Evolutionary conservation across 2,888 invertebrate species (phyloP).

Genomic region (Belgica antarctica): DNA sequence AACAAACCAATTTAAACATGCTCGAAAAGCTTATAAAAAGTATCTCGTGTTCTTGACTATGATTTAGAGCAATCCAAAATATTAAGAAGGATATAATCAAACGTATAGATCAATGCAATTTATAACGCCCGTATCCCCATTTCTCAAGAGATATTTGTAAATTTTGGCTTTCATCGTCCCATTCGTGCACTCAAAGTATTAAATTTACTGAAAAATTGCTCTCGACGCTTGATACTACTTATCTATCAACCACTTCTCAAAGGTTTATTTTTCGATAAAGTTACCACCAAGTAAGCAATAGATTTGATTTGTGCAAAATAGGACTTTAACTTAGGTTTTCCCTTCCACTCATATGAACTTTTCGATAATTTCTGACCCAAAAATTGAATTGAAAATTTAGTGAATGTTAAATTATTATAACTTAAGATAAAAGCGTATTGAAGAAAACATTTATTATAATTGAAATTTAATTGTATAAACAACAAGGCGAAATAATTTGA

Average conservation of each 20-base stretch:
- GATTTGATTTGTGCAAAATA: slow-evolving; percentile 6
- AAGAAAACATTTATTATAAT: slow-evolving; percentile 6
- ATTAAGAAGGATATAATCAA: slow-evolving; percentile 29
- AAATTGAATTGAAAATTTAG: slow-evolving; percentile 5
- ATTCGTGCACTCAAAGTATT: neutral
- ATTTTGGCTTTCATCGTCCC: slow-evolving; percentile 5
- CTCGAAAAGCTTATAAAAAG: neutral
- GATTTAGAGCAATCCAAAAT: slow-evolving; percentile 1
- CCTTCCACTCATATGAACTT: neutral
- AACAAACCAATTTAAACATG: neutral
- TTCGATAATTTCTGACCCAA: neutral
- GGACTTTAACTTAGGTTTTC: neutral
- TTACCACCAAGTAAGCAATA: slow-evolving; percentile 20
- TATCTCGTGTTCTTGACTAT: neutral
- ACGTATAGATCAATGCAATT: slow-evolving; percentile 26
- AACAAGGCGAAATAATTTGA: neutral
- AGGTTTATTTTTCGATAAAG: neutral
- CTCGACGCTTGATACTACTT: no score
- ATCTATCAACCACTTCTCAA: neutral
- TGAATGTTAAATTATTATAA: slow-evolving; percentile 27
- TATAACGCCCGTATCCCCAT: neutral
- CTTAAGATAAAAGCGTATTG: neutral
- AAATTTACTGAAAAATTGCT: neutral
- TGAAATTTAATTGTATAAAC: slow-evolving; percentile 30
- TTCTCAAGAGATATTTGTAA: neutral